A percentile compares a stretch with the other conserved stretches of the same genome.
Evolutionary conservation across 2,888 invertebrate species (phyloP).

Genomic region (Bembecia ichneumoniformis): DNA sequence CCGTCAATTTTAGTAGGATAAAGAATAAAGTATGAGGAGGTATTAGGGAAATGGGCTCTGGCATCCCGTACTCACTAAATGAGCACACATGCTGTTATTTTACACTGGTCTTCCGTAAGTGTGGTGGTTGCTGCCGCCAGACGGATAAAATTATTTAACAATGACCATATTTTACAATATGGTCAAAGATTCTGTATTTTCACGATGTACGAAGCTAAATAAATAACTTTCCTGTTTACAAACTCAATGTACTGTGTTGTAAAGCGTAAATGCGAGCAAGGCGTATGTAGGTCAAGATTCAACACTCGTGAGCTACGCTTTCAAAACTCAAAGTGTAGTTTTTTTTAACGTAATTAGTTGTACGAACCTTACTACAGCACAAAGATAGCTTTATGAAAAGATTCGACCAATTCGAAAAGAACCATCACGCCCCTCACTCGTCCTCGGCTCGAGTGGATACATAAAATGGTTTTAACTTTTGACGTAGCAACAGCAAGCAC

Average conservation of each 20-base stretch:
- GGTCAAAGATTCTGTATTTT: too few relatives aligned
- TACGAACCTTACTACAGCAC: slow-evolving; percentile 34
- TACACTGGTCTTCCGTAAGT: too few relatives aligned
- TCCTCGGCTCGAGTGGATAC: not conserved
- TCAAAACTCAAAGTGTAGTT: slow-evolving; percentile 38
- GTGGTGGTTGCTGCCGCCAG: too few relatives aligned
- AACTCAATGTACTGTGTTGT: not conserved
- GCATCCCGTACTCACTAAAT: too few relatives aligned
- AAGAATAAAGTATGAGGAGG: too few relatives aligned
- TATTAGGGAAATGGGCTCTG: too few relatives aligned
- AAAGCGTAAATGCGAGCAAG: slow-evolving; percentile 3
- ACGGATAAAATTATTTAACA: too few relatives aligned
- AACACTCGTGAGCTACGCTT: slow-evolving; percentile 23
- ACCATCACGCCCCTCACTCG: not conserved
- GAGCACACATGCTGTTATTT: too few relatives aligned
- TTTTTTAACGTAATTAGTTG: slow-evolving; percentile 63
- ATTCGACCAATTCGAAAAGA: not conserved
- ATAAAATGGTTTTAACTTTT: not conserved
- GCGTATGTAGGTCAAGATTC: slow-evolving; percentile 30
- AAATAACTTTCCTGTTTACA: too few relatives aligned
- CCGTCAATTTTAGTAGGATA: too few relatives aligned
- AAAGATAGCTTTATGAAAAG: slow-evolving; percentile 14
- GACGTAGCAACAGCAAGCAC: not conserved
- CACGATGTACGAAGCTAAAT: too few relatives aligned
- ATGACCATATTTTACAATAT: too few relatives aligned